A percentile compares a stretch with the other conserved stretches of the same genome.
Evolutionary conservation across 2,797 vertebrate species (phyloP).

Genomic region (Champsocephalus esox): DNA sequence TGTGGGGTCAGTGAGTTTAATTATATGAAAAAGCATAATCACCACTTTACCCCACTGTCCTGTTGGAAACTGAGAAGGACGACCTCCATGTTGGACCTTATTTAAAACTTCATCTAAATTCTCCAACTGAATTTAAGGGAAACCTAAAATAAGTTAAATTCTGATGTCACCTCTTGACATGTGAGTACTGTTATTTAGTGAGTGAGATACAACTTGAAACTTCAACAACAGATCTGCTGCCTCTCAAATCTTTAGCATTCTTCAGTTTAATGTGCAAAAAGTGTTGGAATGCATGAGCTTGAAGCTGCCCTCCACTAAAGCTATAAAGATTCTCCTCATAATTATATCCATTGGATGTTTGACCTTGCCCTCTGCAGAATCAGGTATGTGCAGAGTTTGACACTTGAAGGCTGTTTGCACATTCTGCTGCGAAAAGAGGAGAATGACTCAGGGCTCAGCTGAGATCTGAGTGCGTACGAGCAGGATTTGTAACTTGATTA

Average conservation of each 20-base stretch:
- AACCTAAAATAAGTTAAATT: background rate
- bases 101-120: slow-evolving; percentile 28
- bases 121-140: background rate
- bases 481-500: background rate
- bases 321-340: background rate
- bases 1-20: slow-evolving; percentile 12
- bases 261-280: background rate
- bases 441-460: background rate
- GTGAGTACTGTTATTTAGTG: background rate
- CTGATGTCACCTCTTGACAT: too few relatives aligned
- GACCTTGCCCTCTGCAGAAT: background rate
- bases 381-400: background rate
- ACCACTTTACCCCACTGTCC: slow-evolving; percentile 6
- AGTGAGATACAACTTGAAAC: background rate
- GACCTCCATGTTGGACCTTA: slow-evolving; percentile 4
- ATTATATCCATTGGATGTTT: background rate
- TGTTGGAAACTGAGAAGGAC: slow-evolving; percentile 22
- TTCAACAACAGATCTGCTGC: background rate
- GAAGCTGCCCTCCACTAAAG: background rate
- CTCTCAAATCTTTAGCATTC: background rate
- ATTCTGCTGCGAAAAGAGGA: background rate
- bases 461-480: background rate
- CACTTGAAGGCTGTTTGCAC: background rate
- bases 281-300: too few relatives aligned
- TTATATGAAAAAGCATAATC: slow-evolving; percentile 24